Evolutionary conservation across 1,140 invertebrate genomes (phyloP).

Genomic region (Druon quercuslanigerum): DNA sequence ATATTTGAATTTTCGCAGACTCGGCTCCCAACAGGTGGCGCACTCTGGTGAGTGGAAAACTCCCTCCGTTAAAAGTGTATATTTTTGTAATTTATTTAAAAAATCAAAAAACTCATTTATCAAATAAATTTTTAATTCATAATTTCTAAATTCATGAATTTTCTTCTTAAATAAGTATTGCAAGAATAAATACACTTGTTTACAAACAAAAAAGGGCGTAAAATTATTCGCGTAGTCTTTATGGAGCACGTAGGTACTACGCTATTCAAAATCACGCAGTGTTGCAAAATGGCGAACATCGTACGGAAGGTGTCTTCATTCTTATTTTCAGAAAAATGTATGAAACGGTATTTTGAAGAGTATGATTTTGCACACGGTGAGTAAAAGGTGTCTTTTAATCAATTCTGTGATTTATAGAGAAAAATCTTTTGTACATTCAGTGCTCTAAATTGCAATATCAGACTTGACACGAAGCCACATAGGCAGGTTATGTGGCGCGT

Average conservation of each 20-base stretch:
- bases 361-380: slow-evolving; percentile 87
- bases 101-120: no score
- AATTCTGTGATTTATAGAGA: slow-evolving; percentile 40
- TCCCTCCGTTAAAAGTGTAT: no score
- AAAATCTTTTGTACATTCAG: background rate
- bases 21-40: no score
- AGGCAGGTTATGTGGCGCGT: no score
- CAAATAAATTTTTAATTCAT: no score
- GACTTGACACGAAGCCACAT: no score
- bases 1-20: no score
- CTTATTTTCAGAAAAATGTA: slow-evolving; percentile 81
- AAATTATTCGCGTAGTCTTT: background rate
- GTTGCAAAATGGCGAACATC: slow-evolving; percentile 70
- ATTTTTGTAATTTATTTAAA: no score
- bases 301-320: slow-evolving; percentile 74
- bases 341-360: slow-evolving; percentile 84
- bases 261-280: background rate
- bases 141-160: no score
- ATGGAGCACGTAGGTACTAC: background rate
- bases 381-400: slow-evolving; percentile 38
- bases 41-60: no score
- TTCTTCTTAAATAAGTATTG: no score
- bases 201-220: background rate
- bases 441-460: slow-evolving; percentile 44
- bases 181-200: no score